A percentile compares a stretch with the other conserved stretches of the same genome.
These are phyloP conservation scores for Musca domestica DNA, from an alignment of 1,140 invertebrate genomes.

Conservation along the genomic window DNA sequence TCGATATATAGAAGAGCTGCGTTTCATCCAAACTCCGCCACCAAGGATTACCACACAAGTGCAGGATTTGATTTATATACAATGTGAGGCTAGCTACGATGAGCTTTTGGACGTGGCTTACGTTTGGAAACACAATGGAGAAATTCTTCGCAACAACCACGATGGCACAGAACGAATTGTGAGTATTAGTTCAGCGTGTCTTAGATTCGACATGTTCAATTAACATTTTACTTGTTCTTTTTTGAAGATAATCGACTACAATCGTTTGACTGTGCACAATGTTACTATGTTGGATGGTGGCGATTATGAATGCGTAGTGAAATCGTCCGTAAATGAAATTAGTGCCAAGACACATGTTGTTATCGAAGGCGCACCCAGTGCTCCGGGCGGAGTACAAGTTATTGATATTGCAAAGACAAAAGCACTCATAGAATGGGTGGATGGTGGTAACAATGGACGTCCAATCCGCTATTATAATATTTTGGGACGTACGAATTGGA, in stretches of 20 bases:
- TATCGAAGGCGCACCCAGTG: conserved; percentile 81
- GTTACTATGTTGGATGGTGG: conserved; percentile 81
- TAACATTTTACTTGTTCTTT: background rate
- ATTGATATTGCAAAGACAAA: conserved; percentile 72
- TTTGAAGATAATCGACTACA: conserved; percentile 63
- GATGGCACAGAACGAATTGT: conserved; percentile 57
- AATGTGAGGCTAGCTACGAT: conserved; percentile 78
- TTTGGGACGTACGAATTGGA: conserved; percentile 82
- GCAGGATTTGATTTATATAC: conserved; percentile 68
- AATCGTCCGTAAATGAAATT: conserved; percentile 82
- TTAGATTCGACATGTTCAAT: background rate
- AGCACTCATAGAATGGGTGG: conserved; percentile 82
- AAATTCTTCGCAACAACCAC: conserved; percentile 68
- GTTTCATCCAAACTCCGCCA: conserved; percentile 67
- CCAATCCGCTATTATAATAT: conserved; percentile 75
- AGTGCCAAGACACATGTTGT: conserved; percentile 68
- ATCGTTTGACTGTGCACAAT: conserved; percentile 76
- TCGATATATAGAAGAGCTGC: conserved; percentile 61
- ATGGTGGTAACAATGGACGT: conserved; percentile 80
- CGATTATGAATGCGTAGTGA: conserved; percentile 84
- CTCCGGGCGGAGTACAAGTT: conserved; percentile 76
- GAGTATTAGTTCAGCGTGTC: conserved; percentile 28
- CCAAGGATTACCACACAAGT: conserved; percentile 67
- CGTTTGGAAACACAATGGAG: conserved; percentile 85
- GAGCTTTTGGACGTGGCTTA: conserved; percentile 83